These are phyloP conservation scores for Quadriops clusia DNA, from an alignment of 2,888 invertebrate genomes.

Conservation along the genomic window DNA sequence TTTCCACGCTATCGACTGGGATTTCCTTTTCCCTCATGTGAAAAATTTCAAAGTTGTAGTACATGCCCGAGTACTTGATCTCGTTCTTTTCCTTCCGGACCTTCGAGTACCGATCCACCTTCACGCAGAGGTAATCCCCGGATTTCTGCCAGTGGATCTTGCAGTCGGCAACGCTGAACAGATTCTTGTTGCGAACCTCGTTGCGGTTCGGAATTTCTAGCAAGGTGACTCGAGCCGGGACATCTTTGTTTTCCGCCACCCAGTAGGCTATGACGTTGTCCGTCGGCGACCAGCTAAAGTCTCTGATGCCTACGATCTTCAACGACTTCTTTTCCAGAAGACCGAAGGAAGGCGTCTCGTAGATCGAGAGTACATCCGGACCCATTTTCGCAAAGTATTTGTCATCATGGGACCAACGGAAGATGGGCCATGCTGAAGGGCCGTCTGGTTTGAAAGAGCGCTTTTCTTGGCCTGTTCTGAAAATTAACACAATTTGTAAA, in stretches of 20 bases:
- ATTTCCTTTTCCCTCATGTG: constrained; percentile 96
- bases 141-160: constrained; percentile 99
- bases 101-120: constrained; percentile 72
- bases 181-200: constrained; percentile 84
- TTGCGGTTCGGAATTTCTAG: constrained; percentile 84
- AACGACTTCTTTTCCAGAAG: constrained; percentile 90
- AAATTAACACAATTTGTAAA: constrained; percentile 9
- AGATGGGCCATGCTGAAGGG: constrained; percentile 76
- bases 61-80: constrained; percentile 91
- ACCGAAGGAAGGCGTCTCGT: constrained; percentile 93
- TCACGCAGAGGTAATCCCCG: constrained; percentile 95
- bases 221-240: constrained; percentile 88
- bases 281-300: constrained; percentile 97
- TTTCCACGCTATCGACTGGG: constrained; percentile 94
- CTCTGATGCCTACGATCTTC: constrained; percentile 78
- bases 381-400: constrained; percentile 86
- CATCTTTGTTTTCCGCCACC: constrained; percentile 95
- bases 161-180: constrained; percentile 96
- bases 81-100: constrained; percentile 90
- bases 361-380: constrained; percentile 77
- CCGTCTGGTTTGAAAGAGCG: constrained; percentile 80
- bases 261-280: constrained; percentile 95
- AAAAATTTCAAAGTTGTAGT: constrained; percentile 97
- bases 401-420: constrained; percentile 96
- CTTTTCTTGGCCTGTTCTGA: constrained; percentile 78